Conservation (phyloP, 92 coral and sea anemone species). For the Porites divaricata region DNA sequence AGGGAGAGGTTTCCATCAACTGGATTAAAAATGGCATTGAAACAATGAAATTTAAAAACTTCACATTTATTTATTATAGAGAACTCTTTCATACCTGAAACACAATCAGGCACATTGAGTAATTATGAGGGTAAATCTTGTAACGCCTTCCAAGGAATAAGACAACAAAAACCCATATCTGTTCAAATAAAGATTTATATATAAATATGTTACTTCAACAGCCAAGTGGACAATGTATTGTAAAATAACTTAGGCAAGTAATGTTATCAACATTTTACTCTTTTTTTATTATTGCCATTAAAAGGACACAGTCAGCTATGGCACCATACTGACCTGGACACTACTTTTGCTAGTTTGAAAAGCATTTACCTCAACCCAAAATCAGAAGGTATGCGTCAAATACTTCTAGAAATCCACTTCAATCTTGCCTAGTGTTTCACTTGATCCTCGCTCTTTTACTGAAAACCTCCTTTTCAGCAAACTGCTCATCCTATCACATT, state of each 20-base stretch:
- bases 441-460: too few species aligned
- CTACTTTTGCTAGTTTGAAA: too few species aligned
- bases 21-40: background rate
- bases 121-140: conserved; percentile 77
- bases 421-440: too few species aligned
- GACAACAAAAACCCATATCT: conserved; percentile 87
- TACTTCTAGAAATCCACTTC: too few species aligned
- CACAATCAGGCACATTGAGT: conserved; percentile 67
- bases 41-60: background rate
- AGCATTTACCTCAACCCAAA: too few species aligned
- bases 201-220: background rate
- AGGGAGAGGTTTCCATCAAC: background rate
- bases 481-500: too few species aligned
- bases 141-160: conserved; percentile 78
- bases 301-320: too few species aligned
- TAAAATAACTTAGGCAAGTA: too few species aligned
- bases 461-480: too few species aligned
- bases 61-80: background rate
- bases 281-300: background rate
- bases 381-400: too few species aligned
- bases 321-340: too few species aligned
- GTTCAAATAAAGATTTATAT: background rate
- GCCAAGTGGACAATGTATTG: background rate
- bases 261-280: background rate
- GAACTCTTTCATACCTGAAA: conserved; percentile 69